Evolutionary conservation across 2,888 invertebrate species (phyloP), one percentile per base, ranked within the genome.

Genomic region (Tiliacea citrago): DNA sequence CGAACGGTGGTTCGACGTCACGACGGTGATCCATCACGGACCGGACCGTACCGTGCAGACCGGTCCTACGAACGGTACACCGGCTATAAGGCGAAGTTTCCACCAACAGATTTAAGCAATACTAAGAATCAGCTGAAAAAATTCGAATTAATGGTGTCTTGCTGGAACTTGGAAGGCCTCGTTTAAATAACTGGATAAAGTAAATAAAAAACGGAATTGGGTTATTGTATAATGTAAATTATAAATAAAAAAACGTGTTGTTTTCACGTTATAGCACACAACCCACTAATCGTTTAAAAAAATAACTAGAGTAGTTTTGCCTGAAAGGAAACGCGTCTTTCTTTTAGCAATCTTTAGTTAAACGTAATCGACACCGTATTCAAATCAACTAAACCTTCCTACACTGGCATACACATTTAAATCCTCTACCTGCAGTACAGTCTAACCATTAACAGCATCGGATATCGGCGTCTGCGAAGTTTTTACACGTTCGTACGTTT

Each of bases 31-130:
- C 87, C 85, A 87, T 87, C 90, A 88, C 84, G 51, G 70, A 75
- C 77, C 84, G 81, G 84, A 73, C 85, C 83, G 68, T 77, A 78
- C 85, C 80, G 79, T 74, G 78, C 71, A 68, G 85, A 90, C 90
- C 91, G 90, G 90, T 91, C 77, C 81, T 79, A 74, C 67, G 81
- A 88, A 79, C 75, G 82, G 82, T 84, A 82, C 75, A 68, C 62
- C 51, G 24, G 60, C 76, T 29, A 68, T 82, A 82, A 82, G 82
- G 82, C 77, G 83, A 83, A 83, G 82, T 24, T 39, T 70, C 68
- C 67, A 73, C 39, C n/a, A 24, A 70, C 61, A 39, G 16, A 42
- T 67, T 63, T 49, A 24, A 66, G 21, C 13, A 29, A 72, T 86
- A 79, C 77, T 65, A n/a, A 71, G 83, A 86, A 85, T 2, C 2